Evolutionary conservation across 2,888 invertebrate species (phyloP).

Genomic region (Drosophila picticornis): DNA sequence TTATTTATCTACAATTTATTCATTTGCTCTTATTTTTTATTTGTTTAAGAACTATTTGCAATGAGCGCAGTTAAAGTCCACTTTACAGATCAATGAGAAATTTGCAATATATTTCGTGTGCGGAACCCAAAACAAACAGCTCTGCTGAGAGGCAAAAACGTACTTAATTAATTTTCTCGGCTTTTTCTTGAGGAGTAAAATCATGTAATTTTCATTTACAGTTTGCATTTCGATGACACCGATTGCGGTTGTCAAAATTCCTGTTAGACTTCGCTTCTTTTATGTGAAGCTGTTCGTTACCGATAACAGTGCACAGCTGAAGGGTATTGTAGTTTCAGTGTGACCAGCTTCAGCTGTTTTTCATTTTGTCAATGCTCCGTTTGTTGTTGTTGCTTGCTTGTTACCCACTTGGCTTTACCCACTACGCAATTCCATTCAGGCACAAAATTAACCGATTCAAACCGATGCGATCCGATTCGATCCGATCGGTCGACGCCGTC

Average conservation of each 20-base stretch:
- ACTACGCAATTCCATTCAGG: constrained; percentile 64
- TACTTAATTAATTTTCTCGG: background rate
- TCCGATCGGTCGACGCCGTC: constrained; percentile 43
- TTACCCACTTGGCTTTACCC: constrained; percentile 24
- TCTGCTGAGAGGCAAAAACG: too few relatives aligned
- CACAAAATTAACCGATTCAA: constrained; percentile 34
- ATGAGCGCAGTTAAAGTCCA: background rate
- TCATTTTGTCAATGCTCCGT: background rate
- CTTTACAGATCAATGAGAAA: background rate
- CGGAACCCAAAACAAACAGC: background rate
- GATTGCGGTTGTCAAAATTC: background rate
- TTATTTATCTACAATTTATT: background rate
- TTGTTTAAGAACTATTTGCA: background rate
- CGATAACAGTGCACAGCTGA: background rate
- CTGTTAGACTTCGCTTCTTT: background rate
- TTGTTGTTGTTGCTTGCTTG: constrained; percentile 5
- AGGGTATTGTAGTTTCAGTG: background rate
- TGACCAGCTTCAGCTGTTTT: background rate
- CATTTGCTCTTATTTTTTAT: background rate
- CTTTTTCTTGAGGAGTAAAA: background rate
- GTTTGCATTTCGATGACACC: background rate
- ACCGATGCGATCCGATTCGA: constrained; percentile 29
- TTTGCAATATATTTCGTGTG: background rate
- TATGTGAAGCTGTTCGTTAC: background rate
- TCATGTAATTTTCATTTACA: background rate